Base-by-base conservation (phyloP, 2,113 vertebrate species). In the Limanda limanda region DNA sequence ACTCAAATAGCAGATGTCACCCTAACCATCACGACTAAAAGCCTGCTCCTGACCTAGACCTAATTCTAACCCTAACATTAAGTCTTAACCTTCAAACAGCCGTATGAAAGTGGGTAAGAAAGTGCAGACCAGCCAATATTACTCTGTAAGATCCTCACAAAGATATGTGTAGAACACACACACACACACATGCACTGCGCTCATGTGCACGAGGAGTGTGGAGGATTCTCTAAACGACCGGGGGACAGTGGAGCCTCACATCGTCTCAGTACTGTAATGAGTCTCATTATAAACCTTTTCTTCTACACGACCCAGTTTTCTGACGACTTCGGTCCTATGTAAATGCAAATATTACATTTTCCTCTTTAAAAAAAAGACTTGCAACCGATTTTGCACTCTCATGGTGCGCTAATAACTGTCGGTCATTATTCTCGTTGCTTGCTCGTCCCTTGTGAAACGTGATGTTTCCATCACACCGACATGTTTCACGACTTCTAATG, bases 151-250 rank as follows among this genome's bases (percentile, higher is more conserved):
- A 3, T 42, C 47, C 47, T 51, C 47, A 18, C 47, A 18, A 1
- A 51, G 14, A 48, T 7, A 18, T 48, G 5, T 48, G 40, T 42
- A 18, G 14, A 18, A 68, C 61, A 68, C 48, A 59, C 58, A 78
- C 52, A 71, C 81, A 74, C 47, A 77, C 68, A 69, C n/a, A n/a
- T n/a, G n/a, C n/a, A n/a, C n/a, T n/a, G n/a, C n/a, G n/a, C n/a
- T n/a, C n/a, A n/a, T n/a, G 81, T 86, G 90, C 82, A 82, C 77
- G 77, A 69, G 87, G 83, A 54, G 86, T 85, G 86, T 81, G 82
- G 76, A 88, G 78, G 81, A 74, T 86, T 85, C 73, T 89, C 47
- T 72, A 2, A 78, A 80, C 40, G 79, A 82, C 84, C 54, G 5
- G 79, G 90, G 84, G 82, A 86, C 89, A 86, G 74, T 27, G 59